Base-by-base conservation (phyloP, 2,113 vertebrate genomes). In the Papio anubis region DNA sequence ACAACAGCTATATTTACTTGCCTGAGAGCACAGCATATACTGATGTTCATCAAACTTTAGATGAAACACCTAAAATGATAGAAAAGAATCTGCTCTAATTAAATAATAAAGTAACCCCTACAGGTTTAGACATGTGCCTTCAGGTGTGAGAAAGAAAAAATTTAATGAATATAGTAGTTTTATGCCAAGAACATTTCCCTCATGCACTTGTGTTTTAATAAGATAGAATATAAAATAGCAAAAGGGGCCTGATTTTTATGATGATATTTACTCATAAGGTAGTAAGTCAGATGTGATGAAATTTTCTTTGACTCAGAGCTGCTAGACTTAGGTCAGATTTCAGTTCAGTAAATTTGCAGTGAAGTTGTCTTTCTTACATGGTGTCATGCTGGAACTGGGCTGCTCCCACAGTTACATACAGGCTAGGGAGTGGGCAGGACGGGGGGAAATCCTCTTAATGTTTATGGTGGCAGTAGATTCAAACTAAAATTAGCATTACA, bases 231-330 rank as follows among this genome's bases (percentile, higher is more conserved):
- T 66, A 70, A 97, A 97, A 57, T 93, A 79, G 4, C 86, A 97
- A 93, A 86, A 84, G 79, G 52, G 52, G 9, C 3, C 55, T 91
- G 88, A 75, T 80, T 96, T 96, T 80, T 75, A 75, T 70, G 81
- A 72, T 97, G 81, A 72, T 97, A 97, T 97, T 94, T 97, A 96
- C 95, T 97, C 93, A 89, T 93, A 97, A 94, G 45, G 20, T 93
- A 75, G n/a, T 95, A 96, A 96, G 89, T 94, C 81, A 94, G 55
- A 68, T 80, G 90, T 88, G 73, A 92, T 96, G 73, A 96, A 97
- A 88, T 30, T 76, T 84, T 72, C 76, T 82, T 92, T 89, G 61
- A 76, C 52, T 86, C 83, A 52, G 14, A 78, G 88, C 88, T 96
- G 45, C 35, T 86, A 50, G 32, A 72, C 4, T 84, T 80, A 59